phyloP scores from a whole-genome alignment of 2,113 vertebrate genomes.

The Willisornis vidua region DNA sequence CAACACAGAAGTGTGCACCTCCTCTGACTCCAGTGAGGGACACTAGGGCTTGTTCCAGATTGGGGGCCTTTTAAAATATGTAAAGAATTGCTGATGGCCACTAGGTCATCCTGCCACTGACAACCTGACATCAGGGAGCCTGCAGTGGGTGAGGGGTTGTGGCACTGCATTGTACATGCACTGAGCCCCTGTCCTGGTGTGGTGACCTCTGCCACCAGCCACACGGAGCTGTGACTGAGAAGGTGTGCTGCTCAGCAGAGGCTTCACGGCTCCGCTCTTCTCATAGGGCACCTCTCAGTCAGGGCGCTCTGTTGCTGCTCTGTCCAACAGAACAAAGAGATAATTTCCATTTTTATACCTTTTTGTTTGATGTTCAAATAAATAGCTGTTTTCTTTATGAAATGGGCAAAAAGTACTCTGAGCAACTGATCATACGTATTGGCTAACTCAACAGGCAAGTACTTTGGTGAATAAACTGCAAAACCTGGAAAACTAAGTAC shows the following conservation, averaged over 20 bases:
- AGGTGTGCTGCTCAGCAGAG: neutral
- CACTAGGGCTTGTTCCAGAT: neutral
- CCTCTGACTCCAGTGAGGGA: neutral
- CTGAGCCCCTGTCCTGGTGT: accelerated
- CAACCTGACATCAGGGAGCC: neutral
- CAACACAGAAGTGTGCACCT: neutral
- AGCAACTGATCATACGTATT: neutral
- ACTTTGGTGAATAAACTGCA: neutral
- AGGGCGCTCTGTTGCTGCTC: neutral
- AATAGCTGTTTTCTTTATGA: neutral
- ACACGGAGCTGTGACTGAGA: accelerated
- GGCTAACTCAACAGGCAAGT: neutral
- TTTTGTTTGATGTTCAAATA: neutral
- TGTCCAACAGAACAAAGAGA: neutral
- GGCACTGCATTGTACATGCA: accelerated
- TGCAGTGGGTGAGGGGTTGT: neutral
- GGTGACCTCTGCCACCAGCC: neutral
- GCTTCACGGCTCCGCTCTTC: neutral
- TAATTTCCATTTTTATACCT: neutral
- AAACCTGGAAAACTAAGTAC: neutral
- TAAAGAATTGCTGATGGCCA: neutral
- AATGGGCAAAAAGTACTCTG: neutral
- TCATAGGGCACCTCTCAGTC: neutral
- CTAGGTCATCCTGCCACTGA: accelerated
- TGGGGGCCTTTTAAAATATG: neutral